Conservation (phyloP, 2,113 vertebrate species). For the Catagonus wagneri region DNA sequence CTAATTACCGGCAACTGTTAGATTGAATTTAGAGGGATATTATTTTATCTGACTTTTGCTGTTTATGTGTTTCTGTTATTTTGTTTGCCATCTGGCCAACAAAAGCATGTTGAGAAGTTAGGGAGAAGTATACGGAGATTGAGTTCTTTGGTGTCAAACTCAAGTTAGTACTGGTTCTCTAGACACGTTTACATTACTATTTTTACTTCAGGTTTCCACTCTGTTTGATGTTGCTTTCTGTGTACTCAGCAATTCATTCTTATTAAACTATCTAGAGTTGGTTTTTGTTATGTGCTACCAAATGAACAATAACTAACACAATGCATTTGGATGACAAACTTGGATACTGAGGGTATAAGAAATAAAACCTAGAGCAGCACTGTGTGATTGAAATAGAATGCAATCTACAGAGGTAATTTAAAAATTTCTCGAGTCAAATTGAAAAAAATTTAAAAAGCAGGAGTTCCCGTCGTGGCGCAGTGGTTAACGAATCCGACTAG, state of each 20-base stretch:
- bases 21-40: slow-evolving; percentile 63
- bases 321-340: background rate
- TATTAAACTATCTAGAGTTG: background rate
- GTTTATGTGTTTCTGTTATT: slow-evolving; percentile 53
- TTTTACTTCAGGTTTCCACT: background rate
- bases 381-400: background rate
- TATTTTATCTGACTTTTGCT: slow-evolving; percentile 60
- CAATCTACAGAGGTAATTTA: background rate
- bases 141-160: background rate
- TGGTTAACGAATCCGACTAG: too few species aligned
- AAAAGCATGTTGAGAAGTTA: background rate
- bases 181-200: background rate
- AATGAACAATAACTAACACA: background rate
- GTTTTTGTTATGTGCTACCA: background rate
- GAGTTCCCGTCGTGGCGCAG: too few species aligned
- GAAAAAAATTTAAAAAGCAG: too few species aligned
- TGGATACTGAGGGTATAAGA: background rate
- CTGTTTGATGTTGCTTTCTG: background rate
- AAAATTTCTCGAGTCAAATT: background rate
- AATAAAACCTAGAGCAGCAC: background rate
- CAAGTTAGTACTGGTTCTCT: background rate
- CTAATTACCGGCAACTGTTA: slow-evolving; percentile 72
- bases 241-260: background rate
- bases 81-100: slow-evolving; percentile 60
- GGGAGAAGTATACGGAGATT: background rate